A percentile compares a stretch with the other conserved stretches of the same genome.
phyloP scores from a whole-genome alignment of 2,797 vertebrate genomes.

The Gymnopithys bicolor region DNA sequence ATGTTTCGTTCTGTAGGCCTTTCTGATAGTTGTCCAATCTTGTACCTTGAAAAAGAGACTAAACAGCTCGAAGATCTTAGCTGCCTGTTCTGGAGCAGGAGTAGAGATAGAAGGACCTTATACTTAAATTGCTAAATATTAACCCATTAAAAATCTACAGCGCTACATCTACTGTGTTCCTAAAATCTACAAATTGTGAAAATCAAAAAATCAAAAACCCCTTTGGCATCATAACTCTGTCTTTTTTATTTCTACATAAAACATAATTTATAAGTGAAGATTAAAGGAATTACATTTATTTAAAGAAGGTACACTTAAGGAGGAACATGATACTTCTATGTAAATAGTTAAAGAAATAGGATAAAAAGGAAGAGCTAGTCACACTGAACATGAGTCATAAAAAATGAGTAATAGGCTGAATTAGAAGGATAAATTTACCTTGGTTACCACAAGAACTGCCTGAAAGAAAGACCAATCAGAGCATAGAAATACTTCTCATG shows the following conservation, averaged over 20 bases:
- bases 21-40: no score
- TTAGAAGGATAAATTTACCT: constrained; percentile 12
- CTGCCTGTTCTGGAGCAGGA: no score
- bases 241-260: constrained; percentile 8
- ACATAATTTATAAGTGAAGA: background rate
- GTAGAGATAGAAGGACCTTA: no score
- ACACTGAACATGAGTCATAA: background rate
- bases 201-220: no score
- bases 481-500: background rate
- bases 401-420: background rate
- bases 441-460: background rate
- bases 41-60: no score
- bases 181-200: no score
- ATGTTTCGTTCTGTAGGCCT: no score
- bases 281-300: background rate
- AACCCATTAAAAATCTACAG: no score
- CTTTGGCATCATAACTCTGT: background rate
- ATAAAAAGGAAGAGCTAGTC: background rate
- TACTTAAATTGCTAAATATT: no score
- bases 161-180: no score
- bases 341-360: background rate
- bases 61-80: no score
- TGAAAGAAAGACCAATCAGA: background rate
- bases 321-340: background rate
- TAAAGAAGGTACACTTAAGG: background rate